Conservation (phyloP, 2,113 vertebrate genomes). For the Oreochromis tanganicae region DNA sequence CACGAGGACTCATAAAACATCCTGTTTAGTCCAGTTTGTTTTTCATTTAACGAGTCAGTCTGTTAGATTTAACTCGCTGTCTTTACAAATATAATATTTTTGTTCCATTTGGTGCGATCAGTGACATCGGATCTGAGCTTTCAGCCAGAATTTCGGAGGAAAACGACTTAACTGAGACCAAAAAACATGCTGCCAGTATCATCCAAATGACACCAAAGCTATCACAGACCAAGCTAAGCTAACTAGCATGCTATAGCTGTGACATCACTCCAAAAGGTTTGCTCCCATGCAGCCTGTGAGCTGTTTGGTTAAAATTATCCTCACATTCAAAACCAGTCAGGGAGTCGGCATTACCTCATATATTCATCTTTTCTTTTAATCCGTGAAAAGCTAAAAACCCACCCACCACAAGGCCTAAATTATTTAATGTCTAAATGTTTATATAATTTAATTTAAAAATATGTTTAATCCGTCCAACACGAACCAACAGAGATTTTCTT, state of each 20-base stretch:
- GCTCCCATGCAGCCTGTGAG: not conserved
- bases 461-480: not conserved
- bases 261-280: not conserved
- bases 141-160: not conserved
- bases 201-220: fast-evolving
- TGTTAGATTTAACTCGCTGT: not conserved
- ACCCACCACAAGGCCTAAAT: not conserved
- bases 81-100: not conserved
- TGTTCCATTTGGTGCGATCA: fast-evolving
- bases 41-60: not conserved
- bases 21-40: not conserved
- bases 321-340: not conserved
- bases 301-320: fast-evolving
- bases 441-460: not conserved
- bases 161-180: fast-evolving
- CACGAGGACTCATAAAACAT: not conserved
- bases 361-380: not conserved
- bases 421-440: not conserved
- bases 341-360: not conserved
- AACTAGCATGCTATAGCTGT: not conserved
- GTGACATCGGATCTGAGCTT: not conserved
- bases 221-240: not conserved
- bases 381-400: fast-evolving
- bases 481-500: fast-evolving
- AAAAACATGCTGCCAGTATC: not conserved